Percentiles rank a stretch among this genome's conserved stretches.
These are phyloP conservation scores for Apteryx mantelli DNA, from an alignment of 2,113 vertebrate genomes.

Conservation along the genomic window DNA sequence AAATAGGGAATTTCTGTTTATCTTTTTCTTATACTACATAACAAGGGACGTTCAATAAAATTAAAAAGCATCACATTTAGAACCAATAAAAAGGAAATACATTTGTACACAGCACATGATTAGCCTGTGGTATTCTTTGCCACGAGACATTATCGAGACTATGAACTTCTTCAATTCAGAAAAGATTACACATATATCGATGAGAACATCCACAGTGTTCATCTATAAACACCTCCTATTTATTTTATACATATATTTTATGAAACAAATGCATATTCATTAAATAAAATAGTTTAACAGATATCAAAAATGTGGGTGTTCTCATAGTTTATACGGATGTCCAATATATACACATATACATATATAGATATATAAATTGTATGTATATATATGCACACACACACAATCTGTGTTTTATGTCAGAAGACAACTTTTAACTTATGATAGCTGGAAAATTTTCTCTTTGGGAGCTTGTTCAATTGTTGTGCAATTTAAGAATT, in stretches of 20 bases:
- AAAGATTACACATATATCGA: constrained; percentile 43
- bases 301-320: constrained; percentile 46
- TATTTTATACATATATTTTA: not conserved
- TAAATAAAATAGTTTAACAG: not conserved
- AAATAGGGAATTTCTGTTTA: not conserved
- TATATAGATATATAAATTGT: constrained; percentile 12
- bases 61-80: constrained; percentile 58
- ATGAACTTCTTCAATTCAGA: constrained; percentile 3
- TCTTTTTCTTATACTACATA: not conserved
- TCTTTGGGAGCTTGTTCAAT: not conserved
- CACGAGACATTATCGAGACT: constrained; percentile 31
- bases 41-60: constrained; percentile 56
- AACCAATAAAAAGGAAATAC: constrained; percentile 62
- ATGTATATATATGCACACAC: constrained; percentile 33
- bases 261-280: not conserved
- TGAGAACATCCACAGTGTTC: constrained; percentile 59
- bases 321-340: constrained; percentile 57
- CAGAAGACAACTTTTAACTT: constrained; percentile 32
- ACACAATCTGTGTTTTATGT: constrained; percentile 14
- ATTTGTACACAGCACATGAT: constrained; percentile 52
- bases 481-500: not conserved
- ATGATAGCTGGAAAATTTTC: not conserved
- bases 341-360: constrained; percentile 53
- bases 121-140: constrained; percentile 10
- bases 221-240: not conserved